A percentile compares a stretch with the other conserved stretches of the same genome.
These are phyloP conservation scores for Agapornis roseicollis DNA, from an alignment of 2,113 vertebrate genomes.

Conservation along the genomic window DNA sequence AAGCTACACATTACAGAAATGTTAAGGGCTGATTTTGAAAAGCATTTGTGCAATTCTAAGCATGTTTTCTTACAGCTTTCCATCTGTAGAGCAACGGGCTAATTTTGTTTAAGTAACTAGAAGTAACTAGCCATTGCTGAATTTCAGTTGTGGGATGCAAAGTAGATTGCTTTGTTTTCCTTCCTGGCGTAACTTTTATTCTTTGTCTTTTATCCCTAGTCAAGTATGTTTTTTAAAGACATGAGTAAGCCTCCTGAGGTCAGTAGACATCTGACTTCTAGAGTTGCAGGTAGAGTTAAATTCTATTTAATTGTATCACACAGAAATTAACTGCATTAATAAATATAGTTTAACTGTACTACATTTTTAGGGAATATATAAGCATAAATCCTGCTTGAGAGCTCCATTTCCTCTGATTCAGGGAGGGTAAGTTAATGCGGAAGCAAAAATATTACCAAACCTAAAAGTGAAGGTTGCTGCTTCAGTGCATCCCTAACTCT, in stretches of 20 bases:
- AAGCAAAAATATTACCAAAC: background rate
- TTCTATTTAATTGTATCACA: background rate
- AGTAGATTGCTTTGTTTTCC: background rate
- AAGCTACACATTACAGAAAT: conserved; percentile 37
- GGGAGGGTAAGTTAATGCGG: background rate
- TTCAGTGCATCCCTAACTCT: background rate
- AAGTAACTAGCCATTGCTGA: background rate
- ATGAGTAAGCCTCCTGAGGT: background rate
- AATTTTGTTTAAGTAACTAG: background rate
- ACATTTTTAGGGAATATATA: background rate
- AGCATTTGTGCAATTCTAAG: background rate
- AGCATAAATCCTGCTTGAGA: background rate
- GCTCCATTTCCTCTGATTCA: background rate
- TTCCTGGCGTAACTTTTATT: background rate
- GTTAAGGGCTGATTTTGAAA: conserved; percentile 20
- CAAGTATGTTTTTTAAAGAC: background rate
- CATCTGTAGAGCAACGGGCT: background rate
- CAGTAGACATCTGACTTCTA: background rate
- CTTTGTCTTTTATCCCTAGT: background rate
- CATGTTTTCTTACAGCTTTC: background rate
- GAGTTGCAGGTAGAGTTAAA: background rate
- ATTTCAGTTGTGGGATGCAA: background rate
- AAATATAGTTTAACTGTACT: background rate
- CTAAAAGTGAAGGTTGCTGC: background rate
- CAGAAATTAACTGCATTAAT: background rate